Conservation (phyloP, 1,140 invertebrate genomes). For the Potamilus streckersoni region DNA sequence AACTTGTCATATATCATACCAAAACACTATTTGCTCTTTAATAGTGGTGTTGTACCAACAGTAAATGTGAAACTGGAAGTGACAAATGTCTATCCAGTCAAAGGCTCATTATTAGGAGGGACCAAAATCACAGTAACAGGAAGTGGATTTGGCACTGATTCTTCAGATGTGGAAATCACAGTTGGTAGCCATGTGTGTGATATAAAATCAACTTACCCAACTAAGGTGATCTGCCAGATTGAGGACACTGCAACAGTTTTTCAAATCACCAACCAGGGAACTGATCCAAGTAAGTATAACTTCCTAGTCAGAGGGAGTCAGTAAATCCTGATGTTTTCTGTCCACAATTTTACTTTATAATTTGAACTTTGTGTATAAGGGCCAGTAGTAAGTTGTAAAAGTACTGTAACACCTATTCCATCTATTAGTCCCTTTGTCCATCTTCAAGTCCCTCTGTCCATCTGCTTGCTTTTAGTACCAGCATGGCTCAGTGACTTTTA, state of each 20-base stretch:
- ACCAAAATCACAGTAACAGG: conserved; percentile 52
- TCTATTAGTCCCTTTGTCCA: too few relatives aligned
- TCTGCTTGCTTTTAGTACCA: too few relatives aligned
- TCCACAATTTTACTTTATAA: too few relatives aligned
- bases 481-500: too few relatives aligned
- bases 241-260: conserved; percentile 31
- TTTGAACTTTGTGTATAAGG: too few relatives aligned
- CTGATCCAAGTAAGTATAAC: conserved; percentile 34
- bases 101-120: conserved; percentile 54
- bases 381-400: too few relatives aligned
- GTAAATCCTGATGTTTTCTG: too few relatives aligned
- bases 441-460: too few relatives aligned
- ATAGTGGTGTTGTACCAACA: conserved; percentile 3
- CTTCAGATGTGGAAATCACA: conserved; percentile 34
- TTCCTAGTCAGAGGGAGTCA: background rate
- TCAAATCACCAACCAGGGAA: conserved; percentile 42
- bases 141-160: conserved; percentile 45
- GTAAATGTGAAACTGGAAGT: conserved; percentile 31
- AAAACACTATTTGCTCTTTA: too few relatives aligned
- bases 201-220: conserved; percentile 23
- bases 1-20: too few relatives aligned
- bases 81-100: conserved; percentile 39
- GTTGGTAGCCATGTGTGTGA: conserved; percentile 43
- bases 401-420: too few relatives aligned
- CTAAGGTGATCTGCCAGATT: conserved; percentile 45